phyloP scores from a whole-genome alignment of 2,797 vertebrate genomes.

The Cephalopachus bancanus region DNA sequence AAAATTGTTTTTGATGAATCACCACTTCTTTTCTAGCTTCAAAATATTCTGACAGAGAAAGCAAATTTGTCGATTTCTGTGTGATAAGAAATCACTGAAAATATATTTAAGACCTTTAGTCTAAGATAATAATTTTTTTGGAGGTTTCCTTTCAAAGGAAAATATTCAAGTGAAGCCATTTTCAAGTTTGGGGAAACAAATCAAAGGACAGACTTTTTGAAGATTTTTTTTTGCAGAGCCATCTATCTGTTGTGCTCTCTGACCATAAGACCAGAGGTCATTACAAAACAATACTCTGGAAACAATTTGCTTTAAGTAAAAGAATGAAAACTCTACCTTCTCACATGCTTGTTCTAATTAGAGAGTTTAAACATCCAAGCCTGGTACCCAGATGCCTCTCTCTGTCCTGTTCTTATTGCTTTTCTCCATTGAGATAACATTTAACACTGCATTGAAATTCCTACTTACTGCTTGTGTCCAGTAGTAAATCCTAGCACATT shows the following conservation, averaged over 20 bases:
- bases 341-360: conserved; percentile 80
- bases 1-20: conserved; percentile 88
- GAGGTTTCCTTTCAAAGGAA: conserved; percentile 71
- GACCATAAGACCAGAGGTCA: conserved; percentile 79
- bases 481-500: conserved; percentile 86
- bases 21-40: conserved; percentile 85
- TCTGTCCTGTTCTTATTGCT: conserved; percentile 82
- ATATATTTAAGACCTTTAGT: conserved; percentile 83
- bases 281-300: conserved; percentile 77
- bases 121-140: conserved; percentile 73
- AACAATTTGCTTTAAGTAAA: conserved; percentile 81
- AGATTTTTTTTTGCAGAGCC: conserved; percentile 21
- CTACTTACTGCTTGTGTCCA: conserved; percentile 84
- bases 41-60: conserved; percentile 86
- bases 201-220: conserved; percentile 73
- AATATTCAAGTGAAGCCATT: conserved; percentile 74
- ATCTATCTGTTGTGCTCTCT: conserved; percentile 78
- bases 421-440: conserved; percentile 83
- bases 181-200: conserved; percentile 65
- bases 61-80: conserved; percentile 83
- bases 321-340: conserved; percentile 83
- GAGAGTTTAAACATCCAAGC: conserved; percentile 81
- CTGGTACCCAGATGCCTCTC: conserved; percentile 64
- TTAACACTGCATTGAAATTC: conserved; percentile 85
- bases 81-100: conserved; percentile 85